Conservation (phyloP, 2,888 invertebrate species). For the Schrankia costaestrigalis region DNA sequence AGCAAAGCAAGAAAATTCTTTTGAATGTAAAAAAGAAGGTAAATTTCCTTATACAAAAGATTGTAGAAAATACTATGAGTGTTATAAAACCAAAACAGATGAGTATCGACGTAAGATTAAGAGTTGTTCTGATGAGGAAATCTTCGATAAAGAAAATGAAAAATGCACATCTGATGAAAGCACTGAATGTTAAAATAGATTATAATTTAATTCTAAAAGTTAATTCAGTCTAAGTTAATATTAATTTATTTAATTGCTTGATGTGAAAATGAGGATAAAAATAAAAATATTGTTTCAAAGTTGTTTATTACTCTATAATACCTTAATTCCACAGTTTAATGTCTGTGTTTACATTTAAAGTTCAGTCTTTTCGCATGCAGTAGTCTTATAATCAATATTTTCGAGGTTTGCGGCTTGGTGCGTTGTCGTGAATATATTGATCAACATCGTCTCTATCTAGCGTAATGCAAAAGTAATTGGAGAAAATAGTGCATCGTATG, state of each 20-base stretch:
- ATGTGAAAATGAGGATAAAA: too few species aligned
- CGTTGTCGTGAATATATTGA: slow-evolving; percentile 49
- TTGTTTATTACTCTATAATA: too few species aligned
- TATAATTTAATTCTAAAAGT: neutral
- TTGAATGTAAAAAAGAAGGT: slow-evolving; percentile 36
- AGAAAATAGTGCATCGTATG: slow-evolving; percentile 67
- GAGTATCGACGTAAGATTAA: slow-evolving; percentile 53
- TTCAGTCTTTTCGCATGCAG: neutral
- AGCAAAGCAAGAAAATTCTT: slow-evolving; percentile 9
- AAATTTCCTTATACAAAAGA: slow-evolving; percentile 45
- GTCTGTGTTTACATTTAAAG: neutral
- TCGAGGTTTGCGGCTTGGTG: slow-evolving; percentile 57
- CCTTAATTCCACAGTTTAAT: too few species aligned
- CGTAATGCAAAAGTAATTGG: slow-evolving; percentile 68
- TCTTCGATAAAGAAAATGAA: slow-evolving; percentile 60
- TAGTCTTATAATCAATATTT: slow-evolving; percentile 9
- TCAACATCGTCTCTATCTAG: slow-evolving; percentile 61
- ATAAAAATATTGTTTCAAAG: too few species aligned
- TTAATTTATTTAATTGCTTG: too few species aligned
- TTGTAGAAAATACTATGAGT: slow-evolving; percentile 70
- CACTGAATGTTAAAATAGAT: slow-evolving; percentile 39
- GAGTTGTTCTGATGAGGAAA: slow-evolving; percentile 63
- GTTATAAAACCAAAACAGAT: slow-evolving; percentile 48
- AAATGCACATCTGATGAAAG: slow-evolving; percentile 59
- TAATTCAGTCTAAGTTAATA: too few species aligned